These are phyloP conservation scores for Pluvialis apricaria DNA, from an alignment of 2,113 vertebrate species.

Conservation along the genomic window DNA sequence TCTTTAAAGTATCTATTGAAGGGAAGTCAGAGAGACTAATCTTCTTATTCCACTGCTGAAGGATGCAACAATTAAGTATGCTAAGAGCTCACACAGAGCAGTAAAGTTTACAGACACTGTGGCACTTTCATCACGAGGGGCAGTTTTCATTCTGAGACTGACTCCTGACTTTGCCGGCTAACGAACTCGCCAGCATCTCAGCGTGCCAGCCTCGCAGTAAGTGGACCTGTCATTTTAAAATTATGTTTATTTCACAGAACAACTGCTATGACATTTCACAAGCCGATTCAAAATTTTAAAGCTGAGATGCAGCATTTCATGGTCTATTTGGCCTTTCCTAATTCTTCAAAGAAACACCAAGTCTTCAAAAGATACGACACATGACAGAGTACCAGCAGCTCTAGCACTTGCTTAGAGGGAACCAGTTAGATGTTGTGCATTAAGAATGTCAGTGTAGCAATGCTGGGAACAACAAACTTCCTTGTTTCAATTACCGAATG, in stretches of 20 bases:
- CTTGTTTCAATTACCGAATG: slow-evolving; percentile 26
- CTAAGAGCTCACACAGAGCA: neutral
- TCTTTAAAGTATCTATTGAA: neutral
- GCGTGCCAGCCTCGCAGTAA: fast-evolving
- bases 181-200: fast-evolving
- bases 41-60: neutral
- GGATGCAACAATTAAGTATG: neutral
- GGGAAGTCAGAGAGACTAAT: neutral
- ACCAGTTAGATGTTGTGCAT: neutral
- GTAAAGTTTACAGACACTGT: neutral
- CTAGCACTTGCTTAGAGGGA: neutral
- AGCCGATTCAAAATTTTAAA: neutral
- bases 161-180: neutral
- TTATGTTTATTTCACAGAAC: neutral
- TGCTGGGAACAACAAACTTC: slow-evolving; percentile 7
- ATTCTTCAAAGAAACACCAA: neutral
- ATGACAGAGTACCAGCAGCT: neutral
- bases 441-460: slow-evolving; percentile 12
- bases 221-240: neutral
- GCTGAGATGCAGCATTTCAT: neutral
- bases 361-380: neutral
- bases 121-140: neutral
- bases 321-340: neutral
- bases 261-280: neutral
- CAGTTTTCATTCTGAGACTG: neutral